Evolutionary conservation across 2,888 invertebrate genomes (phyloP), one percentile per base, ranked within the genome.

Genomic region (Trissonchulus sp.): DNA sequence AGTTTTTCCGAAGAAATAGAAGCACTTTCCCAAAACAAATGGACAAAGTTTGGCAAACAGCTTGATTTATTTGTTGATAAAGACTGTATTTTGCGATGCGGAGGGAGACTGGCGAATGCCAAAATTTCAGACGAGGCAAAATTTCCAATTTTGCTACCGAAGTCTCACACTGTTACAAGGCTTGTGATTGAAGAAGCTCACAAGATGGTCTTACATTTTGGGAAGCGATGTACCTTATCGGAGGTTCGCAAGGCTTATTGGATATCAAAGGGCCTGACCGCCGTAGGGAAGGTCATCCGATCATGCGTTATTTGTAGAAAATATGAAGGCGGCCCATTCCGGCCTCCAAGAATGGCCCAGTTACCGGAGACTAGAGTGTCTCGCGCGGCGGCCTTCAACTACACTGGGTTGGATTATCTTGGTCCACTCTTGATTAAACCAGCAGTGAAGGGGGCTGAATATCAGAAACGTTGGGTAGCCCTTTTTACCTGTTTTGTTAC

Each of bases 401-500:
- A 82, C 1, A 77, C 77, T 1, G 85, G 84, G 3, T 77, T 85
- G 0, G 85, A 85, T 77, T 80, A 85, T 48, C 81, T 82, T 2
- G 86, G 86, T 0, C 85, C 86, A 0, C 68, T 86, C 18, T 77
- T 73, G 35, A 75, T 84, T 15, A 80, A 77, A 74, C 48, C 48
- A n/a, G n/a, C n/a, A n/a, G n/a, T 48, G 23, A 48, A 48, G 23
- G 23, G 48, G 23, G 37, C 76, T n/a, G 82, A 83, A 71, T 80
- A 78, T 1, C n/a, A 36, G 18, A 81, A 81, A 62, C 34, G 60
- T 0, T 85, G 82, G 81, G 79, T 86, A 23, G 78, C 79, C 18
- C 62, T 86, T 2, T 83, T 82, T 74, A 85, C 85, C 0, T 86
- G 85, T 79, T 83, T 85, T 0, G 79, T 84, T 0, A 85, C 83